Conservation (phyloP, 2,797 vertebrate genomes). For the Syngnathus acus region DNA sequence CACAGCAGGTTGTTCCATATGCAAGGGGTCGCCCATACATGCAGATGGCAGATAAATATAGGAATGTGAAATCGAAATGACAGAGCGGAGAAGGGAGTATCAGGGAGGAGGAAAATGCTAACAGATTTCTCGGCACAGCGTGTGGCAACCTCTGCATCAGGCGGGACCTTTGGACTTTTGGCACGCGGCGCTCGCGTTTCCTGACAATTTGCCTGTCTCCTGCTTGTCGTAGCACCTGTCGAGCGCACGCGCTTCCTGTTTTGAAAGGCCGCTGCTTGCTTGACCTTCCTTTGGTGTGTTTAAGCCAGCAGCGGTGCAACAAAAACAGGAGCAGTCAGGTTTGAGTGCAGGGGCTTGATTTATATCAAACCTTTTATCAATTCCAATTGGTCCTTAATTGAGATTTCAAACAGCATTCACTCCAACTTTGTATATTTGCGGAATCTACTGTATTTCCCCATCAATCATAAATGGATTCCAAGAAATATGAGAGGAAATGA, state of each 20-base stretch:
- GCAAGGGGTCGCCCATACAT: slow-evolving; percentile 35
- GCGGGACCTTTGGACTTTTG: slow-evolving; percentile 4
- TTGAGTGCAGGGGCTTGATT: background rate
- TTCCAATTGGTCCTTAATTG: background rate
- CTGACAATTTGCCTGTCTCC: slow-evolving; percentile 13
- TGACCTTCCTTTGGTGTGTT: slow-evolving; percentile 24
- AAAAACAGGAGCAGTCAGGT: slow-evolving; percentile 45
- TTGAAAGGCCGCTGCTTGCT: slow-evolving; percentile 10
- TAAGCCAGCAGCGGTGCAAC: slow-evolving; percentile 23
- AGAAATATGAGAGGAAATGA: slow-evolving; percentile 3
- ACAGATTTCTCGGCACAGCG: slow-evolving; percentile 61
- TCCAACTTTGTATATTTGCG: background rate
- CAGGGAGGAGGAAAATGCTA: slow-evolving; percentile 52
- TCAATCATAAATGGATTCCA: background rate
- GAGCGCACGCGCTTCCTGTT: slow-evolving; percentile 43
- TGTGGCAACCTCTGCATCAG: slow-evolving; percentile 29
- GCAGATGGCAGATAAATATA: slow-evolving; percentile 61
- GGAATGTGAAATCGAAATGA: slow-evolving; percentile 61
- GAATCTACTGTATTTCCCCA: background rate
- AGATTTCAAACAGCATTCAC: background rate
- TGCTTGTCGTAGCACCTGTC: slow-evolving; percentile 40
- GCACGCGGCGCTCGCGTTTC: slow-evolving; percentile 32
- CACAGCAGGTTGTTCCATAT: slow-evolving; percentile 39
- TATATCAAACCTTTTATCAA: background rate
- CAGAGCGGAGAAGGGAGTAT: slow-evolving; percentile 51